phyloP scores from a whole-genome alignment of 2,888 invertebrate genomes.

The Hecatera dysodea region DNA sequence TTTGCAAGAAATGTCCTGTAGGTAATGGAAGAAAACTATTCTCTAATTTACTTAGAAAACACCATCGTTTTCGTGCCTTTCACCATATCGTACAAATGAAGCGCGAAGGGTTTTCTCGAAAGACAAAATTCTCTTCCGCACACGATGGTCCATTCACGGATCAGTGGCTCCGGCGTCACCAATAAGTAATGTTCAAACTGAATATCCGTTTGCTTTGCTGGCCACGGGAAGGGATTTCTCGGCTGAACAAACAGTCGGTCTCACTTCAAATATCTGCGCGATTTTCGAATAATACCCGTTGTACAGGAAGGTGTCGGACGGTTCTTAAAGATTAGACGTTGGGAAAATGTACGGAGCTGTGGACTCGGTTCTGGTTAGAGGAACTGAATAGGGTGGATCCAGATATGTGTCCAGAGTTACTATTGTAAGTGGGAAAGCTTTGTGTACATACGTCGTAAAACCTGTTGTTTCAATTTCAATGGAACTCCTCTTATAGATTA shows the following conservation, averaged over 20 bases:
- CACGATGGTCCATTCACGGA: conserved; percentile 72
- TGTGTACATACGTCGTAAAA: conserved; percentile 7
- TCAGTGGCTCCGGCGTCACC: conserved; percentile 69
- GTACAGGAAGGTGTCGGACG: conserved; percentile 30
- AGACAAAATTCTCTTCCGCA: conserved; percentile 51
- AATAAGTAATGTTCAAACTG: conserved; percentile 74
- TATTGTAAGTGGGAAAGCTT: conserved; percentile 14
- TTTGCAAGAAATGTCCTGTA: no score
- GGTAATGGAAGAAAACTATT: neutral
- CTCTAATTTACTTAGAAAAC: neutral
- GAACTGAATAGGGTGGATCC: neutral
- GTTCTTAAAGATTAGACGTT: conserved; percentile 46
- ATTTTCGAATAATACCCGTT: conserved; percentile 71
- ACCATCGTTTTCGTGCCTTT: neutral
- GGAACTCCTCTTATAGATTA: neutral
- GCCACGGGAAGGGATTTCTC: conserved; percentile 75
- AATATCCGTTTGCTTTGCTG: conserved; percentile 78
- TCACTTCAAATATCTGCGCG: conserved; percentile 65
- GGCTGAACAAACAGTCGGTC: conserved; percentile 78
- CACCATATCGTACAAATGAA: conserved; percentile 20
- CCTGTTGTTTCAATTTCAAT: neutral
- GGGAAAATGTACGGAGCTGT: conserved; percentile 5
- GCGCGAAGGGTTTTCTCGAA: conserved; percentile 35
- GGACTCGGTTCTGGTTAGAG: neutral
- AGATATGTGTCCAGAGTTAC: neutral